phyloP scores from a whole-genome alignment of 2,113 vertebrate genomes.

The Labeo rohita region DNA sequence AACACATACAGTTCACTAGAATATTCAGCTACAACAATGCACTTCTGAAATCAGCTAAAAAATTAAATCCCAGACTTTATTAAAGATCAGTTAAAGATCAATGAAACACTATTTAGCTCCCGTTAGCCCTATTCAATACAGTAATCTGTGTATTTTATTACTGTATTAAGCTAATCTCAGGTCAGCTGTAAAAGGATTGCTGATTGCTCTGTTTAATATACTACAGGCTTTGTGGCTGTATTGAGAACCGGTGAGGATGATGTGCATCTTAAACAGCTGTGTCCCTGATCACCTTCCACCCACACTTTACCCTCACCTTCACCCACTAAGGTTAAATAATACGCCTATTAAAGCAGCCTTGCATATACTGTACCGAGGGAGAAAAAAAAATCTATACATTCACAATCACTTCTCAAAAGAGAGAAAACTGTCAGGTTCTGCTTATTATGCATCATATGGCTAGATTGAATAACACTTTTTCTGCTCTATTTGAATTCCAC shows the following conservation, averaged over 20 bases:
- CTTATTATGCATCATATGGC: neutral
- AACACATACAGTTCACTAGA: no score
- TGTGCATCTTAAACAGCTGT: neutral
- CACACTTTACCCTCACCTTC: conserved; percentile 3
- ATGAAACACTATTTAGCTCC: neutral
- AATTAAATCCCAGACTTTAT: no score
- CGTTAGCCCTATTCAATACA: neutral
- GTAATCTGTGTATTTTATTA: neutral
- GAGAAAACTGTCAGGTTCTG: neutral
- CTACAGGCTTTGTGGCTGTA: neutral
- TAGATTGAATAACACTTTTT: neutral
- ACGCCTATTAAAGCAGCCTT: neutral
- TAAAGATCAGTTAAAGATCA: neutral
- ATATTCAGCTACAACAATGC: no score
- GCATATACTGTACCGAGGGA: neutral
- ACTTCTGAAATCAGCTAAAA: no score
- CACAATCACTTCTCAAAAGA: neutral
- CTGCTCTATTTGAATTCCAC: neutral
- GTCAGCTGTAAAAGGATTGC: neutral
- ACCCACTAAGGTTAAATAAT: conserved; percentile 41
- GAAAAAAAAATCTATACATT: neutral
- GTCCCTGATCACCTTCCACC: neutral
- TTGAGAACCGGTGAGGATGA: neutral
- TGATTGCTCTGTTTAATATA: conserved; percentile 10
- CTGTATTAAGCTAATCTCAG: neutral